Base-by-base conservation (phyloP, 2,113 vertebrate species). In the Mirounga angustirostris region DNA sequence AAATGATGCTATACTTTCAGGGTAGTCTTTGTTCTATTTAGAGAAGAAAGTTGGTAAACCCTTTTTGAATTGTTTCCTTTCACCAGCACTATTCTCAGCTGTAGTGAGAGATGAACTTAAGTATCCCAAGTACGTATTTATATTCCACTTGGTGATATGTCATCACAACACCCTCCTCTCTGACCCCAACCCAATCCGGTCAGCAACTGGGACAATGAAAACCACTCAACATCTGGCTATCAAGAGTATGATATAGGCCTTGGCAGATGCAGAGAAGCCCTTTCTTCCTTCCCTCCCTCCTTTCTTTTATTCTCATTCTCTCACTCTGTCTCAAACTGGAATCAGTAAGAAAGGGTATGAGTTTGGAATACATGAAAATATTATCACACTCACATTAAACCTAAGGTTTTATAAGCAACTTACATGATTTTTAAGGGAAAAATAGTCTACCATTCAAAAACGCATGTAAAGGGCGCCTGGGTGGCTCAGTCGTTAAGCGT, bases 371-470 rank as follows among this genome's bases (percentile, higher is more conserved):
- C 22, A 61, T 74, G 16, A 40, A 56, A 52, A 83, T 83, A 84
- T 88, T 85, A 30, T 52, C 86, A 81, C 28, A 56, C 2, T 54
- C 8, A 43, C 2, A 59, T 76, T 84, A 46, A 87, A 40, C 4
- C 15, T 46, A 52, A 54, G 2, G 1, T 36, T 50, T 87, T 61
- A 7, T 69, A 12, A 10, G 3, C 1, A 92, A 81, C 4, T 67
- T 74, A 28, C 1, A 59, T 43, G 4, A 56, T 76, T 94, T 76
- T 73, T 90, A 86, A 73, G 16, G 22, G 1, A 18, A 79, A 83
- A 87, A 83, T 69, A 36, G 10, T 54, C 24, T 79, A 52, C 1
- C 10, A 58, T 92, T 90, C 16, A 94, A 93, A 92, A 95, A 74
- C 13, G 81, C 16, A 87, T 18, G 3, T 61, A 95, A 59, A 36